A percentile compares a stretch with the other conserved stretches of the same genome.
Evolutionary conservation across 2,888 invertebrate genomes (phyloP).

Genomic region (Nematopogon swammerdamellus): DNA sequence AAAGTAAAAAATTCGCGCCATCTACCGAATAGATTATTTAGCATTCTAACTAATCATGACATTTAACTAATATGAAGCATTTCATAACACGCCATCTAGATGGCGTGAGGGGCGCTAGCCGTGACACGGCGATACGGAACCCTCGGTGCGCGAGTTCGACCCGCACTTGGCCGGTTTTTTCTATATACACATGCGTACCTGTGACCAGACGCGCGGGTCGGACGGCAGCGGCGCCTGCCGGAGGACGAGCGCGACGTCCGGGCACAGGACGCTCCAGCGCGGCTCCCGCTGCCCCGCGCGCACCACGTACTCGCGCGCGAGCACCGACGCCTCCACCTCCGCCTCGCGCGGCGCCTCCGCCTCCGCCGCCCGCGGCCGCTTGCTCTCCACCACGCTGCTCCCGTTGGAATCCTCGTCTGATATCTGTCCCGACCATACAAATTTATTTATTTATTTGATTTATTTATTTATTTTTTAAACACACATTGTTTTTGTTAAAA

Average conservation of each 20-base stretch:
- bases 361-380: conserved; percentile 33
- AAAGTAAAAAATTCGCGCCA: too few species aligned
- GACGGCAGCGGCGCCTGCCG: conserved; percentile 25
- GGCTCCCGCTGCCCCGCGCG: conserved; percentile 7
- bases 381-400: conserved; percentile 14
- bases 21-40: too few species aligned
- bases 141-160: too few species aligned
- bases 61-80: too few species aligned
- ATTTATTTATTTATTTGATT: background rate
- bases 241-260: conserved; percentile 20
- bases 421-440: conserved; percentile 16
- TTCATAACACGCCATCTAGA: too few species aligned
- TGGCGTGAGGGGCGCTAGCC: too few species aligned
- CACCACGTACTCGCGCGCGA: conserved; percentile 13
- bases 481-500: too few species aligned
- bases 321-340: conserved; percentile 64
- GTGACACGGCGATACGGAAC: too few species aligned
- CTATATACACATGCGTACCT: too few species aligned
- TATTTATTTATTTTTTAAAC: too few species aligned
- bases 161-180: too few species aligned
- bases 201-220: conserved; percentile 31
- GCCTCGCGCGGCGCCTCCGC: conserved; percentile 17
- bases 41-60: too few species aligned
- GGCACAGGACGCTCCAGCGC: conserved; percentile 12
- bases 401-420: conserved; percentile 38